Evolutionary conservation across 2,113 vertebrate species (phyloP).

Genomic region (Hippocampus zosterae): DNA sequence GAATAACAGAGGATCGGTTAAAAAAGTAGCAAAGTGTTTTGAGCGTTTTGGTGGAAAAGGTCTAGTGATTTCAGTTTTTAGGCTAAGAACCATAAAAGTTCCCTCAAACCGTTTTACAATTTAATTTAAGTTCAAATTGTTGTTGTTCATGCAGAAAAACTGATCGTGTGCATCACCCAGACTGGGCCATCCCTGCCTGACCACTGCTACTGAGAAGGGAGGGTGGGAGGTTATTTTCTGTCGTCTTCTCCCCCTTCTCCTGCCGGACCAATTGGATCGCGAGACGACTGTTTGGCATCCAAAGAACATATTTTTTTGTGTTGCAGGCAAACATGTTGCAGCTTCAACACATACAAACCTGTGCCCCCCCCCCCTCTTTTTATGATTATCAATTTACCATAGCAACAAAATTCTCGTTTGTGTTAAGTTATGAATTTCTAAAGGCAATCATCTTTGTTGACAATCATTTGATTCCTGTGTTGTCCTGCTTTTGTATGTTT

Average conservation of each 20-base stretch:
- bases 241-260: constrained; percentile 11
- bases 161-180: constrained; percentile 76
- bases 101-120: not conserved
- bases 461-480: constrained; percentile 66
- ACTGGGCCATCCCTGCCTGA: constrained; percentile 68
- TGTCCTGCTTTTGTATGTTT: constrained; percentile 19
- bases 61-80: not conserved
- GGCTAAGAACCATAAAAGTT: not conserved
- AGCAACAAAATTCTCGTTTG: constrained; percentile 59
- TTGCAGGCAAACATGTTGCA: constrained; percentile 36
- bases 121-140: not conserved
- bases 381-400: constrained; percentile 46
- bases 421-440: constrained; percentile 47
- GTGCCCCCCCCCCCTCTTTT: not conserved
- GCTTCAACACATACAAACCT: constrained; percentile 13
- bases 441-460: constrained; percentile 67
- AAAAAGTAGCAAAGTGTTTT: not conserved
- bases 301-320: constrained; percentile 60
- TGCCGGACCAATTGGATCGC: constrained; percentile 34
- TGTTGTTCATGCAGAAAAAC: constrained; percentile 67
- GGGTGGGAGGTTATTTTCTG: constrained; percentile 9
- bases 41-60: not conserved
- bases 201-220: constrained; percentile 73
- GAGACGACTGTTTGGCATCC: constrained; percentile 54
- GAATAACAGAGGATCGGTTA: not conserved